Evolutionary conservation across 2,113 vertebrate species (phyloP).

Genomic region (Pedionomus torquatus): DNA sequence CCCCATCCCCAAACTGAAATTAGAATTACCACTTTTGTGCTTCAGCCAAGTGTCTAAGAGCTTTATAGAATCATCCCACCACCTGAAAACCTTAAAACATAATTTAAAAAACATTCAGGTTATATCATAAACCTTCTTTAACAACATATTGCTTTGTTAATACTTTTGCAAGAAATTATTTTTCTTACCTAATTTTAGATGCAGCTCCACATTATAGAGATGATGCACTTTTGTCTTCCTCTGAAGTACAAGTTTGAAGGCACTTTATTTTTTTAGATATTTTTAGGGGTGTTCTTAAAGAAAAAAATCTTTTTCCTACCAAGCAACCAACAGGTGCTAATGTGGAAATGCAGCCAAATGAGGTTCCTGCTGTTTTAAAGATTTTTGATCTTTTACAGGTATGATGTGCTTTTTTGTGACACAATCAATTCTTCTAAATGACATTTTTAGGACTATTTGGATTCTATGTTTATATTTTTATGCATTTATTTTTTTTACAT

Average conservation of each 20-base stretch:
- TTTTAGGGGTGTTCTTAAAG: fast-evolving
- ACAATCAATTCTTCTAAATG: not conserved
- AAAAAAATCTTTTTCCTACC: not conserved
- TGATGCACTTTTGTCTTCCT: not conserved
- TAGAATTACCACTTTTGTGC: not conserved
- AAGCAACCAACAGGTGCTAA: not conserved
- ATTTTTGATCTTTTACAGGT: not conserved
- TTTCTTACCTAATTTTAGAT: slow-evolving; percentile 27
- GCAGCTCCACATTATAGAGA: not conserved
- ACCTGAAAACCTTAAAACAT: not conserved
- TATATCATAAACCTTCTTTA: not conserved
- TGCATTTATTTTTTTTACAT: not conserved
- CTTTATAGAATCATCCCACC: not conserved
- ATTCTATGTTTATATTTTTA: not conserved
- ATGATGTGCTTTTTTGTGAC: not conserved
- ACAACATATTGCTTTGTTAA: not conserved
- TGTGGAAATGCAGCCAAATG: not conserved
- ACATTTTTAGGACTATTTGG: not conserved
- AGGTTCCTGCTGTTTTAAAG: not conserved
- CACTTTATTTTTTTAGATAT: not conserved
- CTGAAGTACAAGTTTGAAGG: not conserved
- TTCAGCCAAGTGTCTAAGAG: not conserved
- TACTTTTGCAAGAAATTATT: not conserved
- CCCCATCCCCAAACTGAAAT: not conserved
- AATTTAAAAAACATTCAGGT: not conserved